Evolutionary conservation across 2,113 vertebrate genomes (phyloP), one percentile per base, ranked within the genome.

Genomic region (Neotoma lepida): DNA sequence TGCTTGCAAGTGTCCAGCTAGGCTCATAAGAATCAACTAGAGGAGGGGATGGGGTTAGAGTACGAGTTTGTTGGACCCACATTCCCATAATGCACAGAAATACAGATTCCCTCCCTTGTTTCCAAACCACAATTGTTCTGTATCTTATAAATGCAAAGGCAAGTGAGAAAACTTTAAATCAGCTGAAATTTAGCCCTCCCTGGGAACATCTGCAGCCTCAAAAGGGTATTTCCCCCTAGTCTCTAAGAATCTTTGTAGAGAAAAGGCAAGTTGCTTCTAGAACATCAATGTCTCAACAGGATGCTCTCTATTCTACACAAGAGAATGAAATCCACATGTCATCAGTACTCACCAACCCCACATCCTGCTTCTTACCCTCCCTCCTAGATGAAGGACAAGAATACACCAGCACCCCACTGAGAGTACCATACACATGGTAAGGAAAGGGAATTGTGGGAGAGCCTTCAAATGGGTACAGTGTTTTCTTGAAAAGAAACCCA

Each of bases 341-440:
- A 1, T 41, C 22, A 26, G 18, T 39, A 33, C 44, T 35, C 14
- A 14, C 9, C 49, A 30, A 17, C 66, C 17, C 35, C 22, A 56
- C 18, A 0, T 1, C 13, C 88, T 77, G 8, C 46, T 44, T 63
- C n/a, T 58, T 0, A 8, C 8, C 12, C 24, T 33, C 41, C 46
- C 58, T 73, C 10, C 17, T 10, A n/a, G 44, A 77, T 51, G 44
- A n/a, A 12, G 4, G 2, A 7, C 49, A 26, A 17, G 26, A 3
- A 18, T 4, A 0, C 17, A 1, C 41, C 9, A 1, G 5, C 20
- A 2, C 0, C 30, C 15, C n/a, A 22, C 28, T 54, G 24, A 64
- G 1, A 33, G 22, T 15, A 33, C 4, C 46, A 28, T 35, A 58
- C 4, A 2, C 39, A 15, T 46, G 44, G 9, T 44, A 39, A 68